Evolutionary conservation across 2,797 vertebrate species (phyloP).

Genomic region (Botia almorhae): DNA sequence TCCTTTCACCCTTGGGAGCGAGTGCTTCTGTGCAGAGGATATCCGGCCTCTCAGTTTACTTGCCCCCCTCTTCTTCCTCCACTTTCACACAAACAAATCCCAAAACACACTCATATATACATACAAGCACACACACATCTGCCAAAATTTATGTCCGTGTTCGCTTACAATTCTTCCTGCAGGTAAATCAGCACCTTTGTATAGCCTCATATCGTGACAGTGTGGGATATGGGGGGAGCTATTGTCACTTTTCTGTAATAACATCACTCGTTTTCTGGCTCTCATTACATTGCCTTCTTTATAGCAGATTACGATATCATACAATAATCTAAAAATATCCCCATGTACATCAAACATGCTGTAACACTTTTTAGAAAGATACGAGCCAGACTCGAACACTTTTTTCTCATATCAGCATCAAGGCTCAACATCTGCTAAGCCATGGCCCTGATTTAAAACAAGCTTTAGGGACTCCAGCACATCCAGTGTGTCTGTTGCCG

Average conservation of each 20-base stretch:
- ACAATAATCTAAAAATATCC: constrained; percentile 28
- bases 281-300: constrained; percentile 65
- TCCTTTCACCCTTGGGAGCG: constrained; percentile 54
- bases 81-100: not conserved
- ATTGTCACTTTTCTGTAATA: constrained; percentile 42
- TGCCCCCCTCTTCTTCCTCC: not conserved
- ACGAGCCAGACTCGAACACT: not conserved
- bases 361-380: not conserved
- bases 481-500: constrained; percentile 76
- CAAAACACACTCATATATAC: not conserved
- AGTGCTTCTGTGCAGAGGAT: constrained; percentile 62
- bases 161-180: constrained; percentile 48
- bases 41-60: constrained; percentile 42
- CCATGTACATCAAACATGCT: not conserved
- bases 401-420: not conserved
- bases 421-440: not conserved
- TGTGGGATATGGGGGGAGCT: not conserved
- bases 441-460: not conserved
- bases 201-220: constrained; percentile 46
- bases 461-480: constrained; percentile 71
- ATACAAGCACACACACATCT: not conserved
- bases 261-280: constrained; percentile 70
- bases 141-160: not conserved
- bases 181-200: constrained; percentile 54
- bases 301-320: constrained; percentile 71